Evolutionary conservation across 2,888 invertebrate species (phyloP), one percentile per base, ranked within the genome.

Genomic region (Opisthograptis luteolata): DNA sequence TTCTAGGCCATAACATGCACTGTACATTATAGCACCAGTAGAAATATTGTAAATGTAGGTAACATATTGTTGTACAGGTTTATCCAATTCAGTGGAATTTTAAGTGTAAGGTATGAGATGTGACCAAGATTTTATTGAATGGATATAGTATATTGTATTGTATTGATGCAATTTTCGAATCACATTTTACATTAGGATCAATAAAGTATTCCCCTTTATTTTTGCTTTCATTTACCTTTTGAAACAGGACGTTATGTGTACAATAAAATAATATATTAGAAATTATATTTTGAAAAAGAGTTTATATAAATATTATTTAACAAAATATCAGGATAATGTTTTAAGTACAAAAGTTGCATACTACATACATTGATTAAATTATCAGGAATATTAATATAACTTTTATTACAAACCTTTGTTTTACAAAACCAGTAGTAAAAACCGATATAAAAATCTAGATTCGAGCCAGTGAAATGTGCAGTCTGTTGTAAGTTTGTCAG

Each of bases 161-260:
- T 88, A 89, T 84, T 87, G 77, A 81, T 82, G 84, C 83, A 85
- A 86, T 89, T 90, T 90, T 90, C 83, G 85, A 88, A 87, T 86
- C 81, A 85, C 81, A 79, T 85, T 89, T 89, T 89, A 89, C 87
- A 87, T 84, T 85, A 87, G 81, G 82, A 88, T 90, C 89, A 89
- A 90, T 90, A 88, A 90, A 90, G 81, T 88, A 88, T 87, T 87
- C 84, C 83, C 78, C 80, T 76, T 79, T 70, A 68, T 68, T 64
- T 66, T 69, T 55, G 70, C 79, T 83, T 79, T 76, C 68, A 76
- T 81, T 77, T 58, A 61, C 63, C 60, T 61, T 39, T 45, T n/a
- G 43, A 27, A 10, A 28, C 20, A 35, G 32, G 22, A 40, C 40
- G 6, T 35, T 28, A 28, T 17, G 15, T 30, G 12, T 30, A 15